phyloP scores from a whole-genome alignment of 92 coral and sea anemone species.

The Phenganax stokvisi region DNA sequence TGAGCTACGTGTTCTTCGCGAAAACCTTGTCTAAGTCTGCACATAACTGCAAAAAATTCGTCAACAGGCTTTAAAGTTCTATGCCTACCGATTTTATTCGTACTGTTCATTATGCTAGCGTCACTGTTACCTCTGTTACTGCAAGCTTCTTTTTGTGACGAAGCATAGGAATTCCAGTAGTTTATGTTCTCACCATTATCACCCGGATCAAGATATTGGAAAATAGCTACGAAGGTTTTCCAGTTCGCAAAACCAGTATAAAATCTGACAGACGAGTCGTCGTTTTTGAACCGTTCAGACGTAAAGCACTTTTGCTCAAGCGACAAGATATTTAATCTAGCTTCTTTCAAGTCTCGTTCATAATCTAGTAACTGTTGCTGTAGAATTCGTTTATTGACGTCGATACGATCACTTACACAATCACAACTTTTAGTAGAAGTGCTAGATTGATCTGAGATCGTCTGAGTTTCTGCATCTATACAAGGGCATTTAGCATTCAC shows the following conservation, averaged over 20 bases:
- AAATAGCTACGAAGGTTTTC: conserved; percentile 47
- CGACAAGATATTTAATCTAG: too few relatives aligned
- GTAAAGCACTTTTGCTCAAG: too few relatives aligned
- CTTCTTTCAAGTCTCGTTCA: too few relatives aligned
- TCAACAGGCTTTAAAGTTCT: conserved; percentile 33
- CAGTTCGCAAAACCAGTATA: conserved; percentile 46
- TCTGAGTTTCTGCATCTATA: too few relatives aligned
- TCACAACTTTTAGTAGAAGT: too few relatives aligned
- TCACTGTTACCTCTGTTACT: too few relatives aligned
- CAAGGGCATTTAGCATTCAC: too few relatives aligned
- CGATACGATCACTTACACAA: too few relatives aligned
- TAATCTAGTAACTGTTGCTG: too few relatives aligned
- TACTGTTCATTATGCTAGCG: not conserved
- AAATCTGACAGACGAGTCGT: not conserved
- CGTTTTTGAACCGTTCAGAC: not conserved
- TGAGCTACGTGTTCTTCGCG: conserved; percentile 36
- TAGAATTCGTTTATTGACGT: too few relatives aligned
- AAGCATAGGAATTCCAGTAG: conserved; percentile 6
- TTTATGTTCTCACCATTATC: conserved; percentile 47
- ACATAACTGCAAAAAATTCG: conserved; percentile 42
- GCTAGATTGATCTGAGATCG: too few relatives aligned
- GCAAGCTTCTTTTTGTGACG: not conserved
- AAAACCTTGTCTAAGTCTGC: conserved; percentile 44
- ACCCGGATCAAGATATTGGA: conserved; percentile 50
- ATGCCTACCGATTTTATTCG: conserved; percentile 26